Base-by-base conservation (phyloP, 2,797 vertebrate species). In the Crenichthys baileyi region DNA sequence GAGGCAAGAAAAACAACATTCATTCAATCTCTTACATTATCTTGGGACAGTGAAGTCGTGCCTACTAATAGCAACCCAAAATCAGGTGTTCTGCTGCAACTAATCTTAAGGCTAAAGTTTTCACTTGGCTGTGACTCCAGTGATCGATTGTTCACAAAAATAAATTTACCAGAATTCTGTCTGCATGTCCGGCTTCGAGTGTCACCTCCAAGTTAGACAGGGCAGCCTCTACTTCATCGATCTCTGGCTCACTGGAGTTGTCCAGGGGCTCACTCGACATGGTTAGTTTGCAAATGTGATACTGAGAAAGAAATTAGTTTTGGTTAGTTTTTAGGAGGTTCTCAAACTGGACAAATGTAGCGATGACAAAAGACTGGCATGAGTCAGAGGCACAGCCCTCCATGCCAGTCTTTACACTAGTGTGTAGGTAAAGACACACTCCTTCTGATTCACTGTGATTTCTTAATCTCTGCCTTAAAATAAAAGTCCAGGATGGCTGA, bases 161-260 rank as follows among this genome's bases (percentile, higher is more conserved):
- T 18, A 51, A 83, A 84, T 95, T 22, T 97, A 99, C 98, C 97
- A 99, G 95, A 90, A 96, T 89, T 73, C 90, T 96, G 90, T 96
- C 97, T 1, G 95, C 58, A 73, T 92, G 97, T 81, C 96, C 95
- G 6, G 97, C 97, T 94, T 99, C 97, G 4, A 99, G 94, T 0
- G 97, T 96, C 86, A 97, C 97, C 93, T 99, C 98, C 89, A 99
- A 86, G 89, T 98, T 97, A 77, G 97, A 98, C 75, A 99, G 96
- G 0, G 98, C 98, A 0, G 98, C 98, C 86, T 99, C 98, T 2
- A 99, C 96, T 95, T 99, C 98, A 74, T 99, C 98, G 0, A 97
- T 93, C 76, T 99, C 98, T 0, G 96, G 95, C n/a, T 99, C 97
- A 0, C 93, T 89, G 48, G 92, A 93, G 82, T 90, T 89, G 88